These are phyloP conservation scores for Chironomus striatipennis DNA, from an alignment of 1,140 invertebrate species.

Conservation along the genomic window DNA sequence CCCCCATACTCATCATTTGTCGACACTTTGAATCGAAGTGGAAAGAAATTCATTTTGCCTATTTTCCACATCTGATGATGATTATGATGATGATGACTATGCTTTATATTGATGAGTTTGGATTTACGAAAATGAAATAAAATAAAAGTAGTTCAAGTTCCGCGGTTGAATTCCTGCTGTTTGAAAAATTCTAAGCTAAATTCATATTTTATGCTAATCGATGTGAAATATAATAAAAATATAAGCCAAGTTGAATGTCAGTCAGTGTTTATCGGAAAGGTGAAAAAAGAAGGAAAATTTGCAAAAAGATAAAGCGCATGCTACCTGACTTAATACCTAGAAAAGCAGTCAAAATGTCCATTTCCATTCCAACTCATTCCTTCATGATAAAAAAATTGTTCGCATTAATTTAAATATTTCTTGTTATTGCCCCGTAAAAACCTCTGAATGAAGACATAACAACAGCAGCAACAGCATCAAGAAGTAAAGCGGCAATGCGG, in stretches of 20 bases:
- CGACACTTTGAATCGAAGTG: neutral
- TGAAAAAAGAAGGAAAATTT: too few relatives aligned
- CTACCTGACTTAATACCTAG: too few relatives aligned
- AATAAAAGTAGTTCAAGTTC: neutral
- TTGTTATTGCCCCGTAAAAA: too few relatives aligned
- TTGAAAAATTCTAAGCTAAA: neutral
- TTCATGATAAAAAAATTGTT: too few relatives aligned
- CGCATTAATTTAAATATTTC: too few relatives aligned
- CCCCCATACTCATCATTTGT: neutral
- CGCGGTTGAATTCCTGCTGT: neutral
- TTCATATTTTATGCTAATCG: conserved; percentile 8
- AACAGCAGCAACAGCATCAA: too few relatives aligned
- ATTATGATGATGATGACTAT: neutral
- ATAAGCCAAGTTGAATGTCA: neutral
- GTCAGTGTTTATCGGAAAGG: too few relatives aligned
- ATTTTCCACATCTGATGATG: neutral
- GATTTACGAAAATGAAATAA: neutral
- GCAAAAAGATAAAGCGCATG: too few relatives aligned
- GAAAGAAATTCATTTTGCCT: neutral
- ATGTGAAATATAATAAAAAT: neutral
- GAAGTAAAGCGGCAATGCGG: too few relatives aligned
- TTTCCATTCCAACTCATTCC: too few relatives aligned
- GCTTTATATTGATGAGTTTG: neutral
- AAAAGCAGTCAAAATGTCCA: too few relatives aligned
- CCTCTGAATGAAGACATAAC: too few relatives aligned